Evolutionary conservation across 1,140 invertebrate genomes (phyloP).

Genomic region (Halesus radiatus): DNA sequence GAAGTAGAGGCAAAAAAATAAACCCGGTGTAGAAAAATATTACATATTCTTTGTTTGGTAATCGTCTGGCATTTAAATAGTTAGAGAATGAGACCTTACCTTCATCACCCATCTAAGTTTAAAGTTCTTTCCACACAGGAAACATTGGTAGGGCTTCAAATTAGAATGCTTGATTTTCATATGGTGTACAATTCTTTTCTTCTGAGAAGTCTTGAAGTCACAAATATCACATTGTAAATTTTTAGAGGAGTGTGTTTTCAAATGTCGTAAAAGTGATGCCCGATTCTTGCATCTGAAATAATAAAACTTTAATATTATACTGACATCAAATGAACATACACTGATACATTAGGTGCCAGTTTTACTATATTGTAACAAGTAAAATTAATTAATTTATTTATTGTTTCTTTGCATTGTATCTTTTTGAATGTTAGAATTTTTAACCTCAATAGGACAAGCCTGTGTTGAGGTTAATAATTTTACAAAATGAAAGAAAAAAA

Average conservation of each 20-base stretch:
- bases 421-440: too few relatives aligned
- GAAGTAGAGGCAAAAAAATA: too few relatives aligned
- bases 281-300: slow-evolving; percentile 36
- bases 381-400: too few relatives aligned
- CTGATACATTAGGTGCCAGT: too few relatives aligned
- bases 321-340: neutral
- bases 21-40: too few relatives aligned
- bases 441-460: too few relatives aligned
- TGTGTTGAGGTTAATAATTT: too few relatives aligned
- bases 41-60: too few relatives aligned
- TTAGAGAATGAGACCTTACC: neutral
- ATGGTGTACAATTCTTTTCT: slow-evolving; percentile 9
- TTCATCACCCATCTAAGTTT: slow-evolving; percentile 31
- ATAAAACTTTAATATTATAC: neutral
- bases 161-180: slow-evolving; percentile 42
- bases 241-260: slow-evolving; percentile 12
- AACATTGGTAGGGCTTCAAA: slow-evolving; percentile 27
- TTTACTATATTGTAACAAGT: too few relatives aligned
- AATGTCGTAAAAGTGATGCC: neutral
- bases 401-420: too few relatives aligned
- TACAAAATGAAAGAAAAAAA: too few relatives aligned
- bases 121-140: slow-evolving; percentile 30
- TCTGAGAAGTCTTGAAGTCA: slow-evolving; percentile 25
- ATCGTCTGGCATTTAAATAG: too few relatives aligned
- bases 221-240: slow-evolving; percentile 14